Base-by-base conservation (phyloP, 2,888 invertebrate genomes). In the Arctia plantaginis region DNA sequence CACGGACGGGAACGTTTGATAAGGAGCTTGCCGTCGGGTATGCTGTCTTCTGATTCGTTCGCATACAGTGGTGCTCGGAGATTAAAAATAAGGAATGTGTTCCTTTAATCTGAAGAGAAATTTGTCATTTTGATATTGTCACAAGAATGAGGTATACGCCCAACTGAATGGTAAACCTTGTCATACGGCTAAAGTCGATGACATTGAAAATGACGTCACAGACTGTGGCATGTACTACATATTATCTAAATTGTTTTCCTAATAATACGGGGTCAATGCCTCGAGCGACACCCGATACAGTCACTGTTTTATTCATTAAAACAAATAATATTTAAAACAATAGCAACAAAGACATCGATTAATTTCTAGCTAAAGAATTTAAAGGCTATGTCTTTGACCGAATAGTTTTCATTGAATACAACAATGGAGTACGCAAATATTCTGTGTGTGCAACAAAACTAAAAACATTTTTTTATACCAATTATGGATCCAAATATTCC, bases 141-240 rank as follows among this genome's bases (percentile, higher is more conserved):
- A 35, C 59, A 69, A 41, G 27, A 27, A 51, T 69, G 55, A 44
- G 69, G 66, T 66, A 69, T 69, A 55, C 66, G n/a, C 7, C 51
- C n/a, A 15, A 23, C 33, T 69, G 33, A 23, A 23, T 51, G 41
- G 67, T 82, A 55, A 66, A 59, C 73, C 65, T 73, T 69, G 69
- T 55, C 69, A 72, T 73, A 66, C 47, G 69, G 68, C 41, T 66
- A 73, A 69, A 74, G 62, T 64, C 80, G 83, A 73, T 87, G 89
- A 88, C 89, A 90, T 89, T 89, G 89, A 89, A 88, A 86, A 33
- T 87, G 87, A 88, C 86, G 88, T 89, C 89, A 89, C 73, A 65
- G 75, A 66, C 75, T 75, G 75, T 75, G 77, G 75, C 65, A 73
- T 73, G 81, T 81, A 77, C 75, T 80, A 82, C 87, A 82, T 55